Evolutionary conservation across 2,113 vertebrate species (phyloP).

Genomic region (Ardeotis arabs): DNA sequence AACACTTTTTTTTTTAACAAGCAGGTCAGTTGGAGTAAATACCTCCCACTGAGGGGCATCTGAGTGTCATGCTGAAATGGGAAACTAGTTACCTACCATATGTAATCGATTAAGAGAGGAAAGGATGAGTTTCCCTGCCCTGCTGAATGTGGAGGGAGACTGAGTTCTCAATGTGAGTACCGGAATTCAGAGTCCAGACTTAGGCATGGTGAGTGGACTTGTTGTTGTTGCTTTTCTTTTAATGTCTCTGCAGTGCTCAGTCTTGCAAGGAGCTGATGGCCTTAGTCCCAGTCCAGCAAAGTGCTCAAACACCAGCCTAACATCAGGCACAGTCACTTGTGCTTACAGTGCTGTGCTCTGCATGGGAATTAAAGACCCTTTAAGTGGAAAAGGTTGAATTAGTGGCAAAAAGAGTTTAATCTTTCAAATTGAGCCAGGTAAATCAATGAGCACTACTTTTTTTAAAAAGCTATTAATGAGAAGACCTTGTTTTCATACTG

Average conservation of each 20-base stretch:
- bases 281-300: constrained; percentile 12
- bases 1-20: neutral
- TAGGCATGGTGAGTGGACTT: neutral
- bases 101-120: neutral
- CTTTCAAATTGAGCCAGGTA: neutral
- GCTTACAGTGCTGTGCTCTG: neutral
- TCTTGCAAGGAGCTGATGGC: neutral
- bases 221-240: neutral
- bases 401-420: neutral
- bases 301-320: neutral
- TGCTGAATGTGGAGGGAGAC: neutral
- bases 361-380: neutral
- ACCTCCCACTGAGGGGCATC: neutral
- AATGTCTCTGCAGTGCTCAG: neutral
- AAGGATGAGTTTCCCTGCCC: neutral
- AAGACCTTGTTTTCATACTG: neutral
- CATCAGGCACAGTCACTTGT: neutral
- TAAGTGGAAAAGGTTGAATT: neutral
- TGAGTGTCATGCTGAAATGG: neutral
- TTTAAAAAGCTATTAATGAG: neutral
- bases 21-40: neutral
- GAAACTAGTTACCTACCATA: neutral
- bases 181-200: neutral
- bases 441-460: neutral
- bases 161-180: fast-evolving